Conservation (phyloP, 2,113 vertebrate genomes). For the Gallinago paraguaiae region DNA sequence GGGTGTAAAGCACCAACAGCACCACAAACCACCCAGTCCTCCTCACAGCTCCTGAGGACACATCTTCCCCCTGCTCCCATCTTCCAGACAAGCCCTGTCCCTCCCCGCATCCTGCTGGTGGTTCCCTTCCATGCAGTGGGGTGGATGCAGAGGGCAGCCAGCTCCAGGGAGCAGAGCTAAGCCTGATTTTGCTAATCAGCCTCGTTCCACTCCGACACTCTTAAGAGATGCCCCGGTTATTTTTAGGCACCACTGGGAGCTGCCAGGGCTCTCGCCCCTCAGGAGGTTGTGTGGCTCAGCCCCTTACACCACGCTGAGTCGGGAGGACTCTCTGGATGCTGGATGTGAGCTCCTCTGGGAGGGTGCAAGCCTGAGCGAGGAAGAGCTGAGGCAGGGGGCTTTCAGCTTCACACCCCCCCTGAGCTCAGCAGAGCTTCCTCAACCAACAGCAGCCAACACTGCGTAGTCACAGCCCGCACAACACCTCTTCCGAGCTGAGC, state of each 20-base stretch:
- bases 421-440: not conserved
- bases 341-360: not conserved
- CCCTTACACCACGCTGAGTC: not conserved
- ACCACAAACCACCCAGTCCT: not conserved
- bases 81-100: not conserved
- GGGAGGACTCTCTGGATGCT: not conserved
- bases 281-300: not conserved
- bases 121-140: not conserved
- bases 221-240: not conserved
- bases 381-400: not conserved
- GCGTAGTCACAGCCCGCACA: not conserved
- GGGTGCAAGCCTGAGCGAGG: not conserved
- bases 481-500: not conserved
- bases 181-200: conserved; percentile 2
- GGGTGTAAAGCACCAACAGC: not conserved
- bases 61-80: too few species aligned
- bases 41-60: not conserved
- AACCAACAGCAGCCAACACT: not conserved
- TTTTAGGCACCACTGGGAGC: conserved; percentile 31
- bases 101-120: too few species aligned
- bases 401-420: not conserved
- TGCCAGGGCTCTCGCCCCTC: conserved; percentile 13
- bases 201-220: not conserved
- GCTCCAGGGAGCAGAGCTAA: not conserved
- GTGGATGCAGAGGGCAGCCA: not conserved